Evolutionary conservation across 2,113 vertebrate genomes (phyloP).

Genomic region (Petaurus breviceps): DNA sequence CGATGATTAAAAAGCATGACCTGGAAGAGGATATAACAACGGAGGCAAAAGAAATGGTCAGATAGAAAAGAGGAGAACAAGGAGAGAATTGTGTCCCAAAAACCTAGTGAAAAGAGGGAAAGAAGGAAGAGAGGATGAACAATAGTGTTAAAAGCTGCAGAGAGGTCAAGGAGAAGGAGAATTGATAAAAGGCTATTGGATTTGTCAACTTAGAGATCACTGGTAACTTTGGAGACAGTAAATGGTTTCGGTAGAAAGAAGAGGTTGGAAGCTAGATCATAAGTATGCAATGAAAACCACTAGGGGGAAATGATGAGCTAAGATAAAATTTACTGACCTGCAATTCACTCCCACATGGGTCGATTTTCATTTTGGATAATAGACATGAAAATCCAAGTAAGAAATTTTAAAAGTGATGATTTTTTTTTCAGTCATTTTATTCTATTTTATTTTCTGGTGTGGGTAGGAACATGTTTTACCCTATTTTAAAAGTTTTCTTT

Average conservation of each 20-base stretch:
- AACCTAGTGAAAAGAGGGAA: not conserved
- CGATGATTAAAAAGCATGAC: too few relatives aligned
- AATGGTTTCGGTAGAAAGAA: not conserved
- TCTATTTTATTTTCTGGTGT: too few relatives aligned
- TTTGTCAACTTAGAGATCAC: not conserved
- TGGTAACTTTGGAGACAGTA: not conserved
- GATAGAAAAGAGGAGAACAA: not conserved
- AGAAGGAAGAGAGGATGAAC: not conserved
- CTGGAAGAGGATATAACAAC: not conserved
- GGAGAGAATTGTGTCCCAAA: not conserved
- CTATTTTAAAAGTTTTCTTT: not conserved
- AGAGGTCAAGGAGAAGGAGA: not conserved
- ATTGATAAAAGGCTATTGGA: not conserved
- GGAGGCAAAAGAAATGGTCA: not conserved
- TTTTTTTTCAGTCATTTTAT: not conserved
- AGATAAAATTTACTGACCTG: fast-evolving
- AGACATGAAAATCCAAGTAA: fast-evolving
- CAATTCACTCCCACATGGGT: fast-evolving
- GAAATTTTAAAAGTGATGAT: not conserved
- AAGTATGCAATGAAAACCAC: fast-evolving
- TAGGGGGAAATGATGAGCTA: not conserved
- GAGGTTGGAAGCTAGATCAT: not conserved
- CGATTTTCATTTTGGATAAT: fast-evolving
- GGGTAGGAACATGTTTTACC: fast-evolving
- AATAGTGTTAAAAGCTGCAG: not conserved